Base-by-base conservation (phyloP, 2,113 vertebrate species). In the Naja naja region DNA sequence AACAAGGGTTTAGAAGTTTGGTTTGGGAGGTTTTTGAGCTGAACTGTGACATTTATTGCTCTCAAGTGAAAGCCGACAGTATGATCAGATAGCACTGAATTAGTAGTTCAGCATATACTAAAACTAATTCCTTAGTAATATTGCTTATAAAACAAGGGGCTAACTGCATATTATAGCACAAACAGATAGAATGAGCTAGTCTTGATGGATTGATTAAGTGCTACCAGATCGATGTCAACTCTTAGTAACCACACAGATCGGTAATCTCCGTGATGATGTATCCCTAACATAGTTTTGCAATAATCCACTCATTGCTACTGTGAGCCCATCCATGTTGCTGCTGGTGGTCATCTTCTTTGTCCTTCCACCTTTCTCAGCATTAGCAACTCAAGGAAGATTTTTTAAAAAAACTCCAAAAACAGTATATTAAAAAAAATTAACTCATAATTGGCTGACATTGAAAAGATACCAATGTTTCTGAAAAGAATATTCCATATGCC, bases 1-100 rank as follows among this genome's bases (percentile, higher is more conserved):
- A 23, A 20, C 3, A 20, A 86, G 81, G 27, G 18, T 27, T 8
- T 0, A 0, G 0, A 0, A 2, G 1, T 11, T 0, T 0, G 23
- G 18, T 22, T n/a, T 69, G 81, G 10, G 25, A 85, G 14, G 5
- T 74, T 87, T 87, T 22, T 60, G 90, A 81, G 27, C 10, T 30
- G 87, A 7, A 64, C 25, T 88, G 6, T 27, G 10, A 52, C 18
- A 55, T 6, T 64, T 87, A 25, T 45, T 74, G 45, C 25, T 60
- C 27, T 27, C 47, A 60, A 53, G 14, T 54, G 55, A 34, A 93
- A n/a, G n/a, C 18, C n/a, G 27, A 39, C 39, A 11, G 9, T 39
- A 81, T 39, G 16, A 81, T 3, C 34, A 43, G 18, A 43, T 81
- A 81, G 34, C 74, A 22, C 34, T 81, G 74, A 81, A 81, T 81